Evolutionary conservation across 2,113 vertebrate species (phyloP).

Genomic region (Melanotaenia duboulayi): DNA sequence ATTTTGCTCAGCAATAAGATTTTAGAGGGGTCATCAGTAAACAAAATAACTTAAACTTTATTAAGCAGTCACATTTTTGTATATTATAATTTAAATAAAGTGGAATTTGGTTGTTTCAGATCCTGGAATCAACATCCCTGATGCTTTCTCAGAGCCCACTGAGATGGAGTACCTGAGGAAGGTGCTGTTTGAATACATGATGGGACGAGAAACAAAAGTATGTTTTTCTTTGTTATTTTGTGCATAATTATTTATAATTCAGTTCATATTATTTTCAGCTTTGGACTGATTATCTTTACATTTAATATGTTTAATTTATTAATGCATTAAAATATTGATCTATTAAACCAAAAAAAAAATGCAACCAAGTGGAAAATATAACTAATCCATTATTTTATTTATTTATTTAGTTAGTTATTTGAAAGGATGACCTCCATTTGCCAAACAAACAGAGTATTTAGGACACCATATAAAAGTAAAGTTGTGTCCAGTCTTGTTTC

Average conservation of each 20-base stretch:
- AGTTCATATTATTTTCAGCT: not conserved
- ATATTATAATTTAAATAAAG: not conserved
- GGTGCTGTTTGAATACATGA: conserved; percentile 98
- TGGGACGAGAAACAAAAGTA: conserved; percentile 99
- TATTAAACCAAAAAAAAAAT: too few species aligned
- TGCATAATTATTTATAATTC: not conserved
- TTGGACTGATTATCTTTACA: too few species aligned
- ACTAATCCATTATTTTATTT: too few species aligned
- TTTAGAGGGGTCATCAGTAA: too few species aligned
- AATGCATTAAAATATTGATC: too few species aligned
- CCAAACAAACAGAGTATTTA: conserved; percentile 35
- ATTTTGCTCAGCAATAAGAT: not conserved
- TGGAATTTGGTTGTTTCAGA: conserved; percentile 76
- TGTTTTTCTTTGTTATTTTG: conserved; percentile 2
- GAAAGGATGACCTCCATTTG: conserved; percentile 21
- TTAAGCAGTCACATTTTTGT: not conserved
- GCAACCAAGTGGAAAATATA: too few species aligned
- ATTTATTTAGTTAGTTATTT: not conserved
- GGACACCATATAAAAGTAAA: conserved; percentile 45
- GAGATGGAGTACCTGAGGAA: conserved; percentile 98
- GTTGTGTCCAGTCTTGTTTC: conserved; percentile 39
- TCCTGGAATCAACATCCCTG: conserved; percentile 81
- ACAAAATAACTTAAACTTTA: not conserved
- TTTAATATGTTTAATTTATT: too few species aligned
- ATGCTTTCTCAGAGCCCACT: conserved; percentile 86